A percentile compares a stretch with the other conserved stretches of the same genome.
Conservation (phyloP, 2,888 invertebrate genomes). For the Xanthorhoe spadicearia region DNA sequence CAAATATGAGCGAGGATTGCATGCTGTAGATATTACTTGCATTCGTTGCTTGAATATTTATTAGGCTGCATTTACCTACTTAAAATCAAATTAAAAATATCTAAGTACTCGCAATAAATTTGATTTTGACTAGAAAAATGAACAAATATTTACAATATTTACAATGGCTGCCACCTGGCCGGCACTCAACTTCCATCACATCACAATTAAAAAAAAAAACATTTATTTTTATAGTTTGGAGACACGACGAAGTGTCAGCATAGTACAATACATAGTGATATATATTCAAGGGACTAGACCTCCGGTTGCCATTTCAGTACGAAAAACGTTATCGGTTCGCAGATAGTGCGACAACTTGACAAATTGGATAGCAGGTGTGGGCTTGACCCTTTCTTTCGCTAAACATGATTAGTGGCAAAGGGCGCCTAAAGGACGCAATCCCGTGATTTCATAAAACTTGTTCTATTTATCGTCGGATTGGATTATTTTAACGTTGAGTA, state of each 20-base stretch:
- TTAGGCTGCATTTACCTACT: too few relatives aligned
- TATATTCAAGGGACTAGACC: background rate
- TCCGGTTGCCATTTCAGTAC: slow-evolving; percentile 10
- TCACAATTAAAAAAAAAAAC: too few relatives aligned
- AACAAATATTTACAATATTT: too few relatives aligned
- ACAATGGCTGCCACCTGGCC: too few relatives aligned
- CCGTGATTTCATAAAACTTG: background rate
- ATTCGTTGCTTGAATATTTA: background rate
- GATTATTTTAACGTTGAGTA: too few relatives aligned
- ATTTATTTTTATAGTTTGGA: too few relatives aligned
- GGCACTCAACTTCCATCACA: too few relatives aligned
- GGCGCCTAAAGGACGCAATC: slow-evolving; percentile 20
- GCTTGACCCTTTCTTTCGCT: slow-evolving; percentile 50
- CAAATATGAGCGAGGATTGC: slow-evolving; percentile 1
- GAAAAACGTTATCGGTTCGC: slow-evolving; percentile 23
- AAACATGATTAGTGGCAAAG: slow-evolving; percentile 48
- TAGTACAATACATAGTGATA: background rate
- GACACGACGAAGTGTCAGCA: too few relatives aligned
- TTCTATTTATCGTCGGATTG: background rate
- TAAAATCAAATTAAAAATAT: too few relatives aligned
- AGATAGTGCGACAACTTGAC: slow-evolving; percentile 47
- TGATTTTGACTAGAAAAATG: too few relatives aligned
- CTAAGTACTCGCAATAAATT: too few relatives aligned
- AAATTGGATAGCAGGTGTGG: slow-evolving; percentile 53
- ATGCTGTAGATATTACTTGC: slow-evolving; percentile 3